These are phyloP conservation scores for Scrobipalpa atriplicella DNA, from an alignment of 2,888 invertebrate genomes.

Conservation along the genomic window DNA sequence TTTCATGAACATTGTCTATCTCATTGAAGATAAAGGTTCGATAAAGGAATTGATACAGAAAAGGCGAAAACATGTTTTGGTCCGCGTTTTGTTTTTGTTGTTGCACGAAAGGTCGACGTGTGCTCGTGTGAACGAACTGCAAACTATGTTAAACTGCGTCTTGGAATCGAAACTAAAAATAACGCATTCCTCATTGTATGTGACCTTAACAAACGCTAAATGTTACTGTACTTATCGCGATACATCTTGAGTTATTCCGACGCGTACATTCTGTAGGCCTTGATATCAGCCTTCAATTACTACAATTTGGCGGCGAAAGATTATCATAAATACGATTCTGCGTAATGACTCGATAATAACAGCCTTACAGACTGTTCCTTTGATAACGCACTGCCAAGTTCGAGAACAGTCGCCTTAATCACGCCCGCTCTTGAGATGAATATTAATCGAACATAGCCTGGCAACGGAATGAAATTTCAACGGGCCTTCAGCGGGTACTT, in stretches of 20 bases:
- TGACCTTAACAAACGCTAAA: slow-evolving; percentile 10
- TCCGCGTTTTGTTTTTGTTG: slow-evolving; percentile 17
- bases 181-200: background rate
- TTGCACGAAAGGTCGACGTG: slow-evolving; percentile 20
- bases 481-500: slow-evolving; percentile 2
- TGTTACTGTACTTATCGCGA: background rate
- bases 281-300: slow-evolving; percentile 1
- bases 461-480: slow-evolving; percentile 24
- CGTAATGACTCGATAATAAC: slow-evolving; percentile 24
- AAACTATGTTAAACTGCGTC: slow-evolving; percentile 20
- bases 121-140: slow-evolving; percentile 23
- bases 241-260: background rate
- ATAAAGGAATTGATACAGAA: slow-evolving; percentile 23
- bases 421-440: slow-evolving; percentile 18
- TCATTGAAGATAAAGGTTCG: slow-evolving; percentile 27
- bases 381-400: slow-evolving; percentile 26
- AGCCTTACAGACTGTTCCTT: slow-evolving; percentile 18
- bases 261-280: background rate
- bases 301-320: slow-evolving; percentile 1
- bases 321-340: background rate
- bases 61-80: slow-evolving; percentile 27
- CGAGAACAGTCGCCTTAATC: slow-evolving; percentile 24
- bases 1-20: slow-evolving; percentile 42
- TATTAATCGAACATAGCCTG: slow-evolving; percentile 23
- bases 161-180: slow-evolving; percentile 15